Evolutionary conservation across 1,140 invertebrate species (phyloP).

Genomic region (Magallana angulata): DNA sequence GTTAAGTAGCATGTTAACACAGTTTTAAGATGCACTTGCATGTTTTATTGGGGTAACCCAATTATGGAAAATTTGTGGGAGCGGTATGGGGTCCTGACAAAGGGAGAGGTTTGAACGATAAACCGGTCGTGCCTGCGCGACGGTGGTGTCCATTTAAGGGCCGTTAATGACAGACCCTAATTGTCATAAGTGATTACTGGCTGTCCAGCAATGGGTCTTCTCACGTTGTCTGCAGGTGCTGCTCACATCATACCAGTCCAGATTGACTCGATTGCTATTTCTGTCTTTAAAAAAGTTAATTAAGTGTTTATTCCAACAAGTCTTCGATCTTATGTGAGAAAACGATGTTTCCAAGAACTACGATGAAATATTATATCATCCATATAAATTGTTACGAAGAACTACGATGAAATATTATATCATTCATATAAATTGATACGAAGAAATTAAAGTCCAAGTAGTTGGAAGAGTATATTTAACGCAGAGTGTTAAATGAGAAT

Average conservation of each 20-base stretch:
- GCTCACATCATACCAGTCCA: background rate
- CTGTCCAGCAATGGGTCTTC: background rate
- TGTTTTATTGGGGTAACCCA: background rate
- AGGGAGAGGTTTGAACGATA: background rate
- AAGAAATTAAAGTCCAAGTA: no score
- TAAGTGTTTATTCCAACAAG: no score
- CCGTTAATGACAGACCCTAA: conserved; percentile 6
- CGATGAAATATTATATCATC: no score
- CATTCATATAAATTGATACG: no score
- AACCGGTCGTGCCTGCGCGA: background rate
- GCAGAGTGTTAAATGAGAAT: no score
- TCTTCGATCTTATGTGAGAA: no score
- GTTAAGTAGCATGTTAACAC: background rate
- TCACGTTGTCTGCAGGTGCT: conserved; percentile 21
- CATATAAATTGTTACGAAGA: no score
- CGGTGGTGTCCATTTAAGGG: conserved; percentile 3
- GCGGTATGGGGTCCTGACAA: background rate
- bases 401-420: no score
- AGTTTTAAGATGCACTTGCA: background rate
- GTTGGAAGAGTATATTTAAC: no score
- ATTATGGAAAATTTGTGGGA: background rate
- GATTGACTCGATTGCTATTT: background rate
- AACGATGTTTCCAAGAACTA: no score
- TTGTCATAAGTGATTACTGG: conserved; percentile 15
- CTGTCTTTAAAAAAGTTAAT: background rate